Evolutionary conservation across 2,113 vertebrate genomes (phyloP), one percentile per base, ranked within the genome.

Genomic region (Ciconia maguari): DNA sequence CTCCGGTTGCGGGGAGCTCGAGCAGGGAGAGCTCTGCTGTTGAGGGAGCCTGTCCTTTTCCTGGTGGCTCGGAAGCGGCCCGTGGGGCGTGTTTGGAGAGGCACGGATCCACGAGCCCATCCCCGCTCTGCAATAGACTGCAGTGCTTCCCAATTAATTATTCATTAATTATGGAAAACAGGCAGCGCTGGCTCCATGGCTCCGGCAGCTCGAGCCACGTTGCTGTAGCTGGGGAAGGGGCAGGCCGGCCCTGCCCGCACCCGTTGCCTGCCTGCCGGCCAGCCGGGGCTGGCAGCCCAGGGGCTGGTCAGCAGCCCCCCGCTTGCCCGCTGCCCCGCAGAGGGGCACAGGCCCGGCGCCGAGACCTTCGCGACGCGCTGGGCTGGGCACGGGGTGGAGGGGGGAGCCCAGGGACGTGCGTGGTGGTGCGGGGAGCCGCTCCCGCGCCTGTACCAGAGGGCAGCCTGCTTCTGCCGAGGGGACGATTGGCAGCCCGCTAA

Each of bases 141-240:
- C 94, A 84, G 96, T 81, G 92, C 94, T 92, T 95, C 51, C 29
- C 83, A 87, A 96, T 97, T 96, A 95, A 97, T 96, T 97, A 96
- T 96, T 97, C 96, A 96, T 96, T 96, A 96, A 95, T 96, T 96
- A 97, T 94, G 94, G 95, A 96, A 94, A 96, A 19, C 69, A 75
- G 92, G 86, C 90, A 55, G 90, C 11, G 2, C 72, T 27, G 92
- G 76, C 83, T 96, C 94, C 79, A 20, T 68, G 80, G 61, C 90
- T 92, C 44, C 1, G 1, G 76, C 55, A 36, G 55, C 88, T 62
- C 0, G 0, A 90, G 92, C 83, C 90, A 54, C 30, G 10, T 77
- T 6, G 5, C 78, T 20, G 17, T 17, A 16, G 18, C n/a, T 0
- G 0, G 54, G 1, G 9, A 55, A 52, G 88, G 85, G 38, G 13